These are phyloP conservation scores for Hymenochirus boettgeri DNA, from an alignment of 2,113 vertebrate species.

Conservation along the genomic window DNA sequence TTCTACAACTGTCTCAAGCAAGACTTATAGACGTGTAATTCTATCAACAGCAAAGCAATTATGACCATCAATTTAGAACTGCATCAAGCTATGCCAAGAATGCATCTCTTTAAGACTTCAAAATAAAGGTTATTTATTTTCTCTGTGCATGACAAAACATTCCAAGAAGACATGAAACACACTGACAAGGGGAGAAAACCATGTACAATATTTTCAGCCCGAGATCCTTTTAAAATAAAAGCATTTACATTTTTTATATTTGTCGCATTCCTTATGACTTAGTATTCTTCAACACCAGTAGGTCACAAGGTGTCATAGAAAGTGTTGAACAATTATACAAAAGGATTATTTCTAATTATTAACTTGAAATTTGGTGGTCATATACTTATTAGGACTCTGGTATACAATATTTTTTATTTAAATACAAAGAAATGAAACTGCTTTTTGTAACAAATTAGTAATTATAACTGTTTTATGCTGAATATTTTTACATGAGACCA, in stretches of 20 bases:
- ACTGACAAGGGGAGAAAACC: slow-evolving; percentile 10
- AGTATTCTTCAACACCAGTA: slow-evolving; percentile 9
- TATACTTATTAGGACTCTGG: no score
- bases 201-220: slow-evolving; percentile 10
- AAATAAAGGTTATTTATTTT: slow-evolving; percentile 37
- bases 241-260: slow-evolving; percentile 24
- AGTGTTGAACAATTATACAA: slow-evolving; percentile 20
- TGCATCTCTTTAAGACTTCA: slow-evolving; percentile 11
- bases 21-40: slow-evolving; percentile 4
- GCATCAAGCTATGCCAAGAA: slow-evolving; percentile 28
- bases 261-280: slow-evolving; percentile 33
- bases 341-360: slow-evolving; percentile 11
- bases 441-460: no score
- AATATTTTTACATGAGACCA: no score
- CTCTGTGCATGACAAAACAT: slow-evolving; percentile 27
- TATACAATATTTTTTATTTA: no score
- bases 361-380: no score
- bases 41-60: slow-evolving; percentile 16
- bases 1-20: neutral
- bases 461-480: no score
- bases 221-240: slow-evolving; percentile 24
- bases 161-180: slow-evolving; percentile 13
- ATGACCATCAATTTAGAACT: slow-evolving; percentile 3
- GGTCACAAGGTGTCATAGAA: slow-evolving; percentile 17
- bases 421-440: no score